Percentiles rank a stretch among this genome's conserved stretches.
These are phyloP conservation scores for Eretmocerus hayati DNA, from an alignment of 2,888 invertebrate species.

Conservation along the genomic window DNA sequence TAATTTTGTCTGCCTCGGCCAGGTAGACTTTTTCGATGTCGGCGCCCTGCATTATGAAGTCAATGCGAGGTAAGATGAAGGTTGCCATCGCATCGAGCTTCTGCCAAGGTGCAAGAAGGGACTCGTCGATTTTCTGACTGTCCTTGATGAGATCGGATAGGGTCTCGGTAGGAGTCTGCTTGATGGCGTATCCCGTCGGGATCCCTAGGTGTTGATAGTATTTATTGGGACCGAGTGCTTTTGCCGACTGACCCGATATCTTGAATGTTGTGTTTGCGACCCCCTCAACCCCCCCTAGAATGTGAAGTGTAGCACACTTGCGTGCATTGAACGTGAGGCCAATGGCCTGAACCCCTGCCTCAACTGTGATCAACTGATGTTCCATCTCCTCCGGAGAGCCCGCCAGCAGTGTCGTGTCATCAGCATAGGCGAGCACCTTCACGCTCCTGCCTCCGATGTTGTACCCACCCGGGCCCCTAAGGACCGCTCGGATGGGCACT, in stretches of 20 bases:
- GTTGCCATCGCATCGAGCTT: background rate
- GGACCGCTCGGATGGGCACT: slow-evolving; percentile 20
- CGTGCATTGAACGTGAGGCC: slow-evolving; percentile 31
- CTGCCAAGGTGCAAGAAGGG: slow-evolving; percentile 21
- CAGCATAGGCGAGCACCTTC: slow-evolving; percentile 19
- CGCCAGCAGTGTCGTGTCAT: slow-evolving; percentile 18
- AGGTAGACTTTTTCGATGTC: slow-evolving; percentile 26
- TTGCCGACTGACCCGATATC: background rate
- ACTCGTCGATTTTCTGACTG: slow-evolving; percentile 9
- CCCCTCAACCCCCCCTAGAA: slow-evolving; percentile 15
- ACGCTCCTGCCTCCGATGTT: slow-evolving; percentile 7
- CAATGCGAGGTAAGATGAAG: slow-evolving; percentile 28
- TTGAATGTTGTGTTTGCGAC: background rate
- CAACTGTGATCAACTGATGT: slow-evolving; percentile 9
- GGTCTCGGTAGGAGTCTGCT: slow-evolving; percentile 14
- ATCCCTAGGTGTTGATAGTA: slow-evolving; percentile 15
- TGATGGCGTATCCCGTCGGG: slow-evolving; percentile 15
- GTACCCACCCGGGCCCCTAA: slow-evolving; percentile 8
- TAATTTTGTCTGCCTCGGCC: slow-evolving; percentile 24
- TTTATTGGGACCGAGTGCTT: slow-evolving; percentile 1
- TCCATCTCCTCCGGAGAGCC: slow-evolving; percentile 23
- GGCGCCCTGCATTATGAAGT: slow-evolving; percentile 31
- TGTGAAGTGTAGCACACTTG: slow-evolving; percentile 31
- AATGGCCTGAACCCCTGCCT: slow-evolving; percentile 9
- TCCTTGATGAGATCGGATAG: background rate